Evolutionary conservation across 2,888 invertebrate species (phyloP).

Genomic region (Macrophya alboannulata): DNA sequence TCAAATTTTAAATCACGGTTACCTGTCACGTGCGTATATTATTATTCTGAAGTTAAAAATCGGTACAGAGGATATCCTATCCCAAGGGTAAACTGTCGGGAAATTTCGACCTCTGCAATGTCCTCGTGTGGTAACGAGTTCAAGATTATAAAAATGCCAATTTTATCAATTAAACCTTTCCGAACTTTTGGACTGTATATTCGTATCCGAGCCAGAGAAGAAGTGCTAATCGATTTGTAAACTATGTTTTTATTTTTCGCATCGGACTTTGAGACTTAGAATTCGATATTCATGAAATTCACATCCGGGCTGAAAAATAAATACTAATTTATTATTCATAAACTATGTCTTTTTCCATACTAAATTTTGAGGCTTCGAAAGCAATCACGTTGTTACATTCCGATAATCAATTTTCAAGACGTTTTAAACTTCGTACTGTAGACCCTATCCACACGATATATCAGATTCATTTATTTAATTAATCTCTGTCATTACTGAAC

Average conservation of each 20-base stretch:
- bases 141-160: not conserved
- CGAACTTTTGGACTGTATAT: not conserved
- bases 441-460: not conserved
- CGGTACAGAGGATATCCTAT: not conserved
- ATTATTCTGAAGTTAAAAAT: not conserved
- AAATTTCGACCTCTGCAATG: not conserved
- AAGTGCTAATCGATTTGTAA: not conserved
- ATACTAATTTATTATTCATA: not conserved
- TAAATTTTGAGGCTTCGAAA: not conserved
- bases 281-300: not conserved
- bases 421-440: slow-evolving; percentile 22
- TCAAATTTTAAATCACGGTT: slow-evolving; percentile 32
- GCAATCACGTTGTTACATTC: slow-evolving; percentile 1
- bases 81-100: not conserved
- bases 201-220: too few species aligned
- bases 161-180: not conserved
- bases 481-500: not conserved
- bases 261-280: not conserved
- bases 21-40: slow-evolving; percentile 11
- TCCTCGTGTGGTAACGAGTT: not conserved
- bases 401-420: not conserved
- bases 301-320: not conserved
- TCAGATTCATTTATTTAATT: not conserved
- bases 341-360: not conserved
- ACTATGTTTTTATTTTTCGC: not conserved